phyloP scores from a whole-genome alignment of 2,797 vertebrate species.

The Hafferia zeledoni region DNA sequence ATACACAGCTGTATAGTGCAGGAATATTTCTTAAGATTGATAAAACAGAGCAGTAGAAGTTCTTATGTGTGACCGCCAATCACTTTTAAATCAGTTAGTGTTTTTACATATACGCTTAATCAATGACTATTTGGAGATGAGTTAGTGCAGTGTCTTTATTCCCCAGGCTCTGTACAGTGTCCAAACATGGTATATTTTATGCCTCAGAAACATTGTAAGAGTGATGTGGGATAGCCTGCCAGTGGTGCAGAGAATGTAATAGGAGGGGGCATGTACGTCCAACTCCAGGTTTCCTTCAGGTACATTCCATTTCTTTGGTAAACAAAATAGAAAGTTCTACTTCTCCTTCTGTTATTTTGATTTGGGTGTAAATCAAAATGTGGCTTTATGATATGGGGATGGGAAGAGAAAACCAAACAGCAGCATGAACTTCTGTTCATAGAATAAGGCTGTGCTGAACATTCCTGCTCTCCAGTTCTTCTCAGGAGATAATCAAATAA shows the following conservation, averaged over 20 bases:
- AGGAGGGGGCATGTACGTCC: rapidly evolving
- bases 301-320: neutral
- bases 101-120: neutral
- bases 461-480: neutral
- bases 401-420: neutral
- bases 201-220: neutral
- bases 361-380: neutral
- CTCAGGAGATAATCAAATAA: neutral
- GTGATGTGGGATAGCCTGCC: neutral
- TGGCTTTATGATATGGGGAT: neutral
- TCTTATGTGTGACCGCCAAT: neutral
- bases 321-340: neutral
- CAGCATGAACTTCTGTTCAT: neutral
- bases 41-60: neutral
- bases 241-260: neutral
- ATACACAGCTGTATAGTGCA: neutral
- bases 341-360: neutral
- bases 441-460: neutral
- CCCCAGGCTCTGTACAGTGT: neutral
- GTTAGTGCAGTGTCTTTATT: neutral
- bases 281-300: neutral
- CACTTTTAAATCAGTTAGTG: neutral
- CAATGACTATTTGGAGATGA: neutral
- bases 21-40: neutral
- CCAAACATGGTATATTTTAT: neutral